Base-by-base conservation (phyloP, 1,140 invertebrate genomes). In the Brachionus calyciflorus region DNA sequence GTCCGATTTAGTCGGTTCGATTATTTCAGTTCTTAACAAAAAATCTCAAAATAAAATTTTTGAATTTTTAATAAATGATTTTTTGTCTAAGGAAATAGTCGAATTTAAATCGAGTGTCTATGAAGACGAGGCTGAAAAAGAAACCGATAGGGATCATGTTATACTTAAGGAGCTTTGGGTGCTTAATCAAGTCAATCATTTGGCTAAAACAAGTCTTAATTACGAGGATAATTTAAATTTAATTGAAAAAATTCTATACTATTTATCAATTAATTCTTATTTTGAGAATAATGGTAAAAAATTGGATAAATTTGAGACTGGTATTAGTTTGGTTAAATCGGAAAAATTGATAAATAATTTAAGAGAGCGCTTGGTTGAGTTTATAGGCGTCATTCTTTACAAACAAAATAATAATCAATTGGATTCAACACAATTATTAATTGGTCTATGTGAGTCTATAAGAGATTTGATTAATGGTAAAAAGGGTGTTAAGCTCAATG, bases 61-160 rank as follows among this genome's bases (percentile, higher is more conserved):
- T 24, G 24, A 65, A 44, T 65, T 24, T 65, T 65, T 65, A 24
- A 44, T 28, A 44, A 46, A 65, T 14, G 60, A 65, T 46, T 65
- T 65, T 44, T 21, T 46, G 40, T 1, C 5, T 19, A 26, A 65
- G 24, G 60, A 65, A 44, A 24, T 65, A n/a, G 21, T 24, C 24
- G 60, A 65, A 26, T 46, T 26, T 65, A 41, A 65, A 26, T 41
- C 40, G 9, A 30, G 21, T 9, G 37, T 19, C 19, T 6, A 9
- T 12, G 60, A 44, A 17, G 33, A 30, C 10, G 28, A 60, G 7
- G 19, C 10, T 12, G 60, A 65, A 65, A 65, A 65, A 44, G 60
- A 65, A 9, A 21, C 40, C 19, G 7, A 19, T 7, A 65, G 2
- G 21, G 37, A 65, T 21, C 17, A 65, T 12, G 2, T 65, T 2